A percentile compares a stretch with the other conserved stretches of the same genome.
These are phyloP conservation scores for Dendrocincla tyrannina DNA, from an alignment of 2,797 vertebrate species.

Conservation along the genomic window DNA sequence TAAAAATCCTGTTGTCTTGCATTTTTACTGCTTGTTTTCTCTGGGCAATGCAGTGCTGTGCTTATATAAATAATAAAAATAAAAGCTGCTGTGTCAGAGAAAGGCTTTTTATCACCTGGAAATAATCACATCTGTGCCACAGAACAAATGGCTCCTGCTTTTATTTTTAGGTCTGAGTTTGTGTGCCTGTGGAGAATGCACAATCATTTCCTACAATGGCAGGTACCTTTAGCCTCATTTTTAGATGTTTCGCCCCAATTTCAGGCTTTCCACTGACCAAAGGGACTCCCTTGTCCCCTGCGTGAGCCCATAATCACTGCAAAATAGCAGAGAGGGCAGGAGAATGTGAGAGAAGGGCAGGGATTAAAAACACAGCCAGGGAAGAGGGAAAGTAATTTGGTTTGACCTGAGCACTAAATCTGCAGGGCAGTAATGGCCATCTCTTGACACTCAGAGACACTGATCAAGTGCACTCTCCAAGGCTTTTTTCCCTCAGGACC, in stretches of 20 bases:
- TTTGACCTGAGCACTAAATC: slow-evolving; percentile 77
- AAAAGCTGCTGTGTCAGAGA: neutral
- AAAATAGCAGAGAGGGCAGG: neutral
- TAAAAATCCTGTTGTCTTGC: neutral
- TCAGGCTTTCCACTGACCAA: neutral
- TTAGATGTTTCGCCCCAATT: neutral
- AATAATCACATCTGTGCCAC: neutral
- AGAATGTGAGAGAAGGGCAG: neutral
- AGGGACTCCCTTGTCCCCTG: neutral
- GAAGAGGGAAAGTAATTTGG: slow-evolving; percentile 71
- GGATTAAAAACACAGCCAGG: slow-evolving; percentile 14
- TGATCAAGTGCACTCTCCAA: slow-evolving; percentile 64
- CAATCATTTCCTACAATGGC: neutral
- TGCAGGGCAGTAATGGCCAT: slow-evolving; percentile 65
- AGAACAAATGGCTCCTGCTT: neutral
- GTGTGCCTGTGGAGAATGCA: neutral
- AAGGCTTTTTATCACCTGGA: slow-evolving; percentile 28
- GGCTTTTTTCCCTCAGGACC: neutral
- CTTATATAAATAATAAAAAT: neutral
- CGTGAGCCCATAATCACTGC: neutral
- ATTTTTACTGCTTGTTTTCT: neutral
- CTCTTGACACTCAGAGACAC: slow-evolving; percentile 55
- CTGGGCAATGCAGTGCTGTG: neutral
- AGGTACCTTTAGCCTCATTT: neutral
- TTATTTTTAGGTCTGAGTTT: neutral